Base-by-base conservation (phyloP, 2,888 invertebrate species). In the Sarcophaga rosellei region DNA sequence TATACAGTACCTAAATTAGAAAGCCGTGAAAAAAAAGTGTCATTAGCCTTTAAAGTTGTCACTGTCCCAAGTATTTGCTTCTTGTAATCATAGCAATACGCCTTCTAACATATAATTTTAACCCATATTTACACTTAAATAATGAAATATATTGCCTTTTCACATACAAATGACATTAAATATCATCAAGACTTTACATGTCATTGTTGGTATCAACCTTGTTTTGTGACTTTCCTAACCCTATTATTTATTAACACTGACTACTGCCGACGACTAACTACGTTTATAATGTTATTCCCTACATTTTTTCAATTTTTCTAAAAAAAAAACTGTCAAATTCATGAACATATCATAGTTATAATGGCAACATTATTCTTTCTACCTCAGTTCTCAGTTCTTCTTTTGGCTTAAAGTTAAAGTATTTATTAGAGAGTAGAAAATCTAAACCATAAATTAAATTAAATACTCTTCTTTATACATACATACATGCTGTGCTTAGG, bases 261-360 rank as follows among this genome's bases (percentile, higher is more conserved):
- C 53, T 53, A 53, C 11, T 68, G 68, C 45, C 35, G 0, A 35
- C 35, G 2, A 35, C 35, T 35, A 35, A 45, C 20, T 47, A 63
- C 21, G 66, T 53, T 35, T 53, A 57, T 68, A 61, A 21, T 44
- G 35, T 62, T 59, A n/a, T 78, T 81, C 72, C 69, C 81, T 76
- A 66, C 74, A 79, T 79, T 68, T 77, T 77, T 77, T 47, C 61
- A 61, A 62, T 85, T 78, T 74, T 59, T 59, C 76, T 74, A 83
- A 83, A 83, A 86, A 83, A 83, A 83, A 83, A 86, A 83, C 86
- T 86, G 83, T 86, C 83, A 86, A 83, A 84, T 74, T 81, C 69
- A 78, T 66, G 61, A 79, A 66, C 70, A 70, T 83, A 59, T 25
- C 65, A 53, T 83, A 53, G 62, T 73, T 78, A 73, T 23, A 73